Conservation (phyloP, 2,113 vertebrate genomes). For the Stomatorhinus ivindoensis region DNA sequence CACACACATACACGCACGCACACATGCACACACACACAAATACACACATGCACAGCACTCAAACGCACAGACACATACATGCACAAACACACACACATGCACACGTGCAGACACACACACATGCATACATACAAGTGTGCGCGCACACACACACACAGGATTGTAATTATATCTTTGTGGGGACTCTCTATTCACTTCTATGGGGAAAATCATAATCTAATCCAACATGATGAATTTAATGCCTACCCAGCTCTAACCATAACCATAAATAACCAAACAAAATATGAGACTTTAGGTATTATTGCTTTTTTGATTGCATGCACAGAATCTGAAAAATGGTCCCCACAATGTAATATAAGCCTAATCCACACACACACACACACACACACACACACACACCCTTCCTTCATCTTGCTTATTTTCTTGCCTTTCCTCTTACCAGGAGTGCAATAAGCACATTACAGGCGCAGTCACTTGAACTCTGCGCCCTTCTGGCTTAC, state of each 20-base stretch:
- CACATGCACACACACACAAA: background rate
- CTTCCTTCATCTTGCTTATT: background rate
- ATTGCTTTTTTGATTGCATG: too few species aligned
- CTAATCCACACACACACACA: background rate
- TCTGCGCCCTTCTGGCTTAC: background rate
- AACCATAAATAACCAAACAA: too few species aligned
- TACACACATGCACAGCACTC: background rate
- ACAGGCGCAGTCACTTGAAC: background rate
- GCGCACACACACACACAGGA: background rate
- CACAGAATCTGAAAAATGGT: background rate
- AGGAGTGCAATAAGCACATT: background rate
- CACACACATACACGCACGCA: background rate
- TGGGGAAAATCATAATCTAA: background rate
- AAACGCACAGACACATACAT: background rate
- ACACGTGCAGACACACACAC: background rate
- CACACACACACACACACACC: background rate
- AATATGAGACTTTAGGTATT: too few species aligned
- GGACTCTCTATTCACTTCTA: too few species aligned
- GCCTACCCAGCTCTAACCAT: too few species aligned
- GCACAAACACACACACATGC: background rate
- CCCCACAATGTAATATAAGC: too few species aligned
- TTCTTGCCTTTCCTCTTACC: background rate
- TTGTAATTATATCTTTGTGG: too few species aligned
- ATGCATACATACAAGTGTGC: background rate
- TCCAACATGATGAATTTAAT: background rate